Evolutionary conservation across 2,888 invertebrate species (phyloP), one percentile per base, ranked within the genome.

Genomic region (Stenodera caucasica): DNA sequence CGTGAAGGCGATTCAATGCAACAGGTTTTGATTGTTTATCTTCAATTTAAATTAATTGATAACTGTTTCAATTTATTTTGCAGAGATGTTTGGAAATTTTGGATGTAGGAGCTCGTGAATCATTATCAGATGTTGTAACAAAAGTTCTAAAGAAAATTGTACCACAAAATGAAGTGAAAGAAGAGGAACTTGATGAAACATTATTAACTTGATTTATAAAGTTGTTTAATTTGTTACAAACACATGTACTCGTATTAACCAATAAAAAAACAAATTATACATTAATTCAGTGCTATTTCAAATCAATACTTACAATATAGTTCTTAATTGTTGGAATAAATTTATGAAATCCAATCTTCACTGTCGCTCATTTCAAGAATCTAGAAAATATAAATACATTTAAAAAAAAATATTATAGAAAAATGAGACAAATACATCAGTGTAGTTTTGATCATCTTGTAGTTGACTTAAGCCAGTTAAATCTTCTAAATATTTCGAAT

Each of bases 131-230:
- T 80, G 95, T 96, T 62, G 91, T 94, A 68, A 89, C 88, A 75
- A 96, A 96, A 83, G 92, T 94, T 64, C 82, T 95, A 75, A 89
- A 90, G 64, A 94, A 94, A 81, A 85, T 89, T 14, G 83, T 88
- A 61, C 85, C 86, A 35, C 90, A 90, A 75, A 85, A 90, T 15
- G 91, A 92, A 78, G 90, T 91, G 68, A 92, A 92, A 78, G 92
- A 94, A 80, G 95, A 96, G 76, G 94, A 96, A 78, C 86, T 96
- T 65, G 97, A 97, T 80, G 93, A 94, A 78, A 96, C 96, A 58
- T 83, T 96, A 77, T 85, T 94, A 81, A 90, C 90, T 80, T 94
- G 89, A 92, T 83, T 45, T 21, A 45, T 45, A 45, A 45, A 45
- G 45, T 45, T 15, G 37, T 37, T 45, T 11, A 11, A 45, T 45